phyloP scores from a whole-genome alignment of 53 echinoderm and acorn worm genomes.

The Arbacia lixula region DNA sequence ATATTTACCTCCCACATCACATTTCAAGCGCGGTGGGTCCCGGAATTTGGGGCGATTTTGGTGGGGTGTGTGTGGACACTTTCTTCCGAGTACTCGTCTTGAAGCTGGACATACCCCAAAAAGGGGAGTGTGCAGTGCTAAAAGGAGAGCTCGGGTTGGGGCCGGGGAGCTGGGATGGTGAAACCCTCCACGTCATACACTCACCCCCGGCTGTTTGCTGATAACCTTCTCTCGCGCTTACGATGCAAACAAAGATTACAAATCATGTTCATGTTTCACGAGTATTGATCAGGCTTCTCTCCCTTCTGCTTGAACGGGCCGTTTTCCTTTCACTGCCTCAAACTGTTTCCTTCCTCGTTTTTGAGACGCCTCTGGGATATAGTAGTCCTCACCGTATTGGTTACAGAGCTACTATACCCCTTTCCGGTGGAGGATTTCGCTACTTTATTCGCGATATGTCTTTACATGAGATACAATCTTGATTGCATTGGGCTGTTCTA shows the following conservation, averaged over 20 bases:
- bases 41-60: not conserved
- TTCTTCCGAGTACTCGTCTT: no score
- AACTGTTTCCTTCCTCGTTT: no score
- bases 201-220: not conserved
- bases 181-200: not conserved
- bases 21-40: constrained; percentile 29
- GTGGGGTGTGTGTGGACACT: not conserved
- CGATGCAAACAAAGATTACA: constrained; percentile 20
- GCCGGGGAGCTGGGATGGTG: not conserved
- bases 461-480: no score
- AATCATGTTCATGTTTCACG: constrained; percentile 7
- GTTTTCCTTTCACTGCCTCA: no score
- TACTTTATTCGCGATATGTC: no score
- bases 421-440: no score
- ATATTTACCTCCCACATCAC: constrained; percentile 50
- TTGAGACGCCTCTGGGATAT: no score
- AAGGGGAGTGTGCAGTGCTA: not conserved
- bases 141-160: not conserved
- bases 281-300: not conserved
- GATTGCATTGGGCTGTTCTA: no score
- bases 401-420: no score
- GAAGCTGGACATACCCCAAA: no score
- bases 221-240: not conserved
- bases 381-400: no score
- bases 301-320: no score